Evolutionary conservation across 2,797 vertebrate species (phyloP).

Genomic region (Parambassis ranga): DNA sequence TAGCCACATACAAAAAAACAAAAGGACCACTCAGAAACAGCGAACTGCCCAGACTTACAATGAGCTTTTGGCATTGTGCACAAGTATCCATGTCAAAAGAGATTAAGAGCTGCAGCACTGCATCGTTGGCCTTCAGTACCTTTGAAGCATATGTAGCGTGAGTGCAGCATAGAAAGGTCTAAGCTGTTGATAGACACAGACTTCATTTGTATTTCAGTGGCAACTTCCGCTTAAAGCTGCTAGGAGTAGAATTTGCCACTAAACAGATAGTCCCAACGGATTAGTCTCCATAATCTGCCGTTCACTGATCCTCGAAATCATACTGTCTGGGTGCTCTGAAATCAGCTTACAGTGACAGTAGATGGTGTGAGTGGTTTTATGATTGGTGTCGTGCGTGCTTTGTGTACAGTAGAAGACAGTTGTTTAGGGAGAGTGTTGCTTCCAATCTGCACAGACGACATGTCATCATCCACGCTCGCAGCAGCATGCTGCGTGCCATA

Average conservation of each 20-base stretch:
- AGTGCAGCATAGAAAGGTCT: slow-evolving; percentile 14
- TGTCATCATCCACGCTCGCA: slow-evolving; percentile 12
- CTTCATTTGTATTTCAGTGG: slow-evolving; percentile 64
- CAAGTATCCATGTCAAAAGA: slow-evolving; percentile 34
- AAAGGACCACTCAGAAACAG: neutral
- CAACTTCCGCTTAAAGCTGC: slow-evolving; percentile 67
- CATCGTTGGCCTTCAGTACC: slow-evolving; percentile 37
- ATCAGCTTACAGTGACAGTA: slow-evolving; percentile 76
- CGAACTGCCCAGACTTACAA: neutral
- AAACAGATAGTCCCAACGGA: slow-evolving; percentile 70
- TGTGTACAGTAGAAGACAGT: slow-evolving; percentile 49
- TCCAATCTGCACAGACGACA: slow-evolving; percentile 28
- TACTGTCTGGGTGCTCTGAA: slow-evolving; percentile 71
- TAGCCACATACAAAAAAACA: neutral
- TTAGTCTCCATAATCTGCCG: slow-evolving; percentile 74
- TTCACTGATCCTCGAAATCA: slow-evolving; percentile 80
- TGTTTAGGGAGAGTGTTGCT: slow-evolving; percentile 29
- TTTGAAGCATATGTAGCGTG: slow-evolving; percentile 55
- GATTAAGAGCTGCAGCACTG: slow-evolving; percentile 28
- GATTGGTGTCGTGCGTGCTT: slow-evolving; percentile 44
- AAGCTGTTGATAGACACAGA: slow-evolving; percentile 55
- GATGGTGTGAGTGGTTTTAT: slow-evolving; percentile 62
- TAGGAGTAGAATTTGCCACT: slow-evolving; percentile 69
- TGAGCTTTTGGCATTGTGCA: slow-evolving; percentile 11
- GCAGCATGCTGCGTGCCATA: neutral